Percentiles rank a stretch among this genome's conserved stretches.
Conservation (phyloP, 2,113 vertebrate species). For the Zosterops pallidus region DNA sequence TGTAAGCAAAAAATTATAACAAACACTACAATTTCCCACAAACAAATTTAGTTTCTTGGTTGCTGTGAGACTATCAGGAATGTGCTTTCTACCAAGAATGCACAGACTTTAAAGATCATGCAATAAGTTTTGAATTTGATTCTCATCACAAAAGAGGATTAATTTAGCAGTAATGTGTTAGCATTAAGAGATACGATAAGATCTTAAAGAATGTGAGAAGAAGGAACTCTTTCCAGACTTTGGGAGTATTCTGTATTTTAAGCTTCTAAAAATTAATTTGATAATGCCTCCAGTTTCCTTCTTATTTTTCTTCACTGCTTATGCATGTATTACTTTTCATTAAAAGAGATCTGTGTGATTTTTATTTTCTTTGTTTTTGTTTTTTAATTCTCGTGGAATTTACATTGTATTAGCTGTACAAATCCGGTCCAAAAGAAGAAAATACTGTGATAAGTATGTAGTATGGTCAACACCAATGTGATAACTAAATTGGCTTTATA, state of each 20-base stretch:
- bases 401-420: background rate
- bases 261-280: background rate
- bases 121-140: background rate
- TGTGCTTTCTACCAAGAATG: background rate
- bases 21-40: background rate
- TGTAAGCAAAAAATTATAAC: background rate
- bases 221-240: background rate
- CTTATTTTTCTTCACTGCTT: background rate
- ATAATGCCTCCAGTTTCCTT: background rate
- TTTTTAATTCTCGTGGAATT: background rate
- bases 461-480: background rate
- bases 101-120: background rate
- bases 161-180: background rate
- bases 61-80: background rate
- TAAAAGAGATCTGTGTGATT: background rate
- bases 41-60: background rate
- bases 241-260: background rate
- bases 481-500: background rate
- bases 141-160: background rate
- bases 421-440: background rate
- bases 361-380: background rate
- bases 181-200: background rate
- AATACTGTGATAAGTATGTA: background rate
- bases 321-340: fast-evolving
- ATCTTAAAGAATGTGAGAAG: background rate